Conservation (phyloP, 2,888 invertebrate genomes). For the Lasioglossum leucozonium region DNA sequence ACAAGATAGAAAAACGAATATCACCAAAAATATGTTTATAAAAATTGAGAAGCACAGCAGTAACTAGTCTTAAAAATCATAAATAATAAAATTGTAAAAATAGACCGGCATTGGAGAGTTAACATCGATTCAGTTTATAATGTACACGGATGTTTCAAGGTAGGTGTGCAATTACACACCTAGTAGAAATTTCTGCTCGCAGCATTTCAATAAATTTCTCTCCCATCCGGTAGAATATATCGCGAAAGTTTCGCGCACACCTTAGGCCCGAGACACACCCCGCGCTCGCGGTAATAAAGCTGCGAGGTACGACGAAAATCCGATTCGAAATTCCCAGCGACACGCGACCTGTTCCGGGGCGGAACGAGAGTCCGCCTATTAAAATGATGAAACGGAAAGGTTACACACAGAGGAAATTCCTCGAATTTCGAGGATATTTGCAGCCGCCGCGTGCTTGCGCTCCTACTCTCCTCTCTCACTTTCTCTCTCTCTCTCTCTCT, state of each 20-base stretch:
- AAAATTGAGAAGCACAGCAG: too few relatives aligned
- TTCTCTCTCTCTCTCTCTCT: background rate
- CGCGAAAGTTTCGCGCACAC: background rate
- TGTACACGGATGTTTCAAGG: background rate
- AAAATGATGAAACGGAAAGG: constrained; percentile 32
- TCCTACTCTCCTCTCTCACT: background rate
- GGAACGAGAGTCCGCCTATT: constrained; percentile 23
- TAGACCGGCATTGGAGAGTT: background rate
- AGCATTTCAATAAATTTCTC: background rate
- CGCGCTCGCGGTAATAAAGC: background rate
- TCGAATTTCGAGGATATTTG: constrained; percentile 33
- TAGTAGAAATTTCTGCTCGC: background rate
- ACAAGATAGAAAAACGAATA: too few relatives aligned
- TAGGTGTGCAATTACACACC: background rate
- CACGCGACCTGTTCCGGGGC: background rate
- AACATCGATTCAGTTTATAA: background rate
- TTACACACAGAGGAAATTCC: constrained; percentile 15
- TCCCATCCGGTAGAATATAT: background rate
- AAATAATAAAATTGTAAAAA: too few relatives aligned
- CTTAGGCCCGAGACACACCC: background rate
- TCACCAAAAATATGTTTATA: too few relatives aligned
- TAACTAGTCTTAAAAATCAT: too few relatives aligned
- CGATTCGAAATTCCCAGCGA: constrained; percentile 20
- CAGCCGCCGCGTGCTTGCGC: constrained; percentile 1
- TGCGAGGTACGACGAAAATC: background rate